Conservation (phyloP, 2,797 vertebrate genomes). For the Muraenolepis orangiensis region DNA sequence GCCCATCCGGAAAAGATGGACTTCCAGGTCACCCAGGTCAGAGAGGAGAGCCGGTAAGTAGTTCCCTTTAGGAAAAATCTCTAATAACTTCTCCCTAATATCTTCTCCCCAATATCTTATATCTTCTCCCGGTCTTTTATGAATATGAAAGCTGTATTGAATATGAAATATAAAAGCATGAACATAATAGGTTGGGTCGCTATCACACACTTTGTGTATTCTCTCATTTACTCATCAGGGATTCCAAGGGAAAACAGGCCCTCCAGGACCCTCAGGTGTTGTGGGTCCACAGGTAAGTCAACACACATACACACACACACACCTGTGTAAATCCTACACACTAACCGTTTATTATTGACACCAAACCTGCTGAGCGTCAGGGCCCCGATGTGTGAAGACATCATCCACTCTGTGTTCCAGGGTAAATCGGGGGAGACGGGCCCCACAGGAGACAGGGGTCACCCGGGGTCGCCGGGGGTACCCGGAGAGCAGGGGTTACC, state of each 20-base stretch:
- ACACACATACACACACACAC: too few relatives aligned
- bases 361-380: neutral
- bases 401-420: conserved; percentile 59
- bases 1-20: conserved; percentile 82
- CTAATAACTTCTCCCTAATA: neutral
- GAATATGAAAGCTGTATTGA: too few relatives aligned
- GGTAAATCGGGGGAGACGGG: conserved; percentile 93
- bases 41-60: conserved; percentile 94
- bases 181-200: neutral
- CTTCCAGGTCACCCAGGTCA: conserved; percentile 96
- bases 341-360: neutral
- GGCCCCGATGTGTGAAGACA: neutral
- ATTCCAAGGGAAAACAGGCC: conserved; percentile 97
- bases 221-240: conserved; percentile 74
- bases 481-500: conserved; percentile 95
- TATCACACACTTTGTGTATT: neutral
- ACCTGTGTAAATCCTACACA: neutral
- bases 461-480: conserved; percentile 89
- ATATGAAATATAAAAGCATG: too few relatives aligned
- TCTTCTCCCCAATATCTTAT: neutral
- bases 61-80: neutral
- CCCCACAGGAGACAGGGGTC: conserved; percentile 89
- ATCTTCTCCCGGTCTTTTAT: neutral
- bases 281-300: conserved; percentile 94
- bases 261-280: conserved; percentile 90